A percentile compares a stretch with the other conserved stretches of the same genome.
Conservation (phyloP, 1,140 invertebrate species). For the Nasonia vitripennis region DNA sequence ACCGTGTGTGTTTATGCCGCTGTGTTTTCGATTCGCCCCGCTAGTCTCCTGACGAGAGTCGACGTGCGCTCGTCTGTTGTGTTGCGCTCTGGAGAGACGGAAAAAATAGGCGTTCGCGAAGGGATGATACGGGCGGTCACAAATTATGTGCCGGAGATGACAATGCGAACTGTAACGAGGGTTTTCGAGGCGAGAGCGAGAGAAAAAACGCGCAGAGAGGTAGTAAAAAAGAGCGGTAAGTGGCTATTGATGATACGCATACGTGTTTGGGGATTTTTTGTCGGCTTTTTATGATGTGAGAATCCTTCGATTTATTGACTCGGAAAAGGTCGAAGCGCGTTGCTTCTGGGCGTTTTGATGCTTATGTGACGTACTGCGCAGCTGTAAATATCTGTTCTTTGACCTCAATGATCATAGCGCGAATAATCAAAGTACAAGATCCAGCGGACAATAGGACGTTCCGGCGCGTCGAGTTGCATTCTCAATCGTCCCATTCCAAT, state of each 20-base stretch:
- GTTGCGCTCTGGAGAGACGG: conserved; percentile 42
- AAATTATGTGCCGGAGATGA: conserved; percentile 48
- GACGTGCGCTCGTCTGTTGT: conserved; percentile 6
- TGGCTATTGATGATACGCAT: conserved; percentile 39
- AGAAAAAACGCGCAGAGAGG: background rate
- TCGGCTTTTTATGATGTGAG: conserved; percentile 13
- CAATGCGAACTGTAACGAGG: conserved; percentile 45
- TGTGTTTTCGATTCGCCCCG: conserved; percentile 51
- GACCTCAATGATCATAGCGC: too few species aligned
- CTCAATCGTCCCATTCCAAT: too few species aligned
- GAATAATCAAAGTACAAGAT: too few species aligned
- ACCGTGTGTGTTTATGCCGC: conserved; percentile 43
- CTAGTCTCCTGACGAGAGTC: conserved; percentile 37
- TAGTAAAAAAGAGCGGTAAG: conserved; percentile 25
- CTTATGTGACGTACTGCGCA: too few species aligned
- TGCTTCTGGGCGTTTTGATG: too few species aligned
- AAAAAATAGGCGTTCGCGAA: conserved; percentile 46
- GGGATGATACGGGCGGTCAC: conserved; percentile 53
- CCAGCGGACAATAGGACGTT: too few species aligned
- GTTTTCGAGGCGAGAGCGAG: conserved; percentile 28
- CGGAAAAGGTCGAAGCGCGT: background rate
- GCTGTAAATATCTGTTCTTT: too few species aligned
- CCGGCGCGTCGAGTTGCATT: too few species aligned
- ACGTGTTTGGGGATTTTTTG: conserved; percentile 5
- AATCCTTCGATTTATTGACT: conserved; percentile 39